Percentiles rank a stretch among this genome's conserved stretches.
phyloP scores from a whole-genome alignment of 2,888 invertebrate species.

The Litoditis marina region DNA sequence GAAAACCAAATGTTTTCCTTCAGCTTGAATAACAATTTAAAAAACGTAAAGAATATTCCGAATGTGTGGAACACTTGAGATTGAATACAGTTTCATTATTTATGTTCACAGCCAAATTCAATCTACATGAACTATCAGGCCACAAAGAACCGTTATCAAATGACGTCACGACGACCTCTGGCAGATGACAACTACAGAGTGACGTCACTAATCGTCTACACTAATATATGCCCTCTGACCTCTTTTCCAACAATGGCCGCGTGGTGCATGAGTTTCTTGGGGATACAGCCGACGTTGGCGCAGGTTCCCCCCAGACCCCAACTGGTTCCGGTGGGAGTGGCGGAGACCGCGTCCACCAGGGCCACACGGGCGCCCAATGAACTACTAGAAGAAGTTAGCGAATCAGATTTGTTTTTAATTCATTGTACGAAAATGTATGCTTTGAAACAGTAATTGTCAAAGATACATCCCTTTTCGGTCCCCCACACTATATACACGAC shows the following conservation, averaged over 20 bases:
- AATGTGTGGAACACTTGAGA: too few species aligned
- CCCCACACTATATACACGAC: too few species aligned
- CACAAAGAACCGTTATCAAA: too few species aligned
- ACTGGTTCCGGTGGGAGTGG: slow-evolving; percentile 74
- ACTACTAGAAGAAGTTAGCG: slow-evolving; percentile 9
- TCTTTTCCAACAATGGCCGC: slow-evolving; percentile 77
- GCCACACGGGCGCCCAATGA: slow-evolving; percentile 67
- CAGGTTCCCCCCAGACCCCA: slow-evolving; percentile 95
- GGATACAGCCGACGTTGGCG: slow-evolving; percentile 86
- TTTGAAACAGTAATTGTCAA: neutral
- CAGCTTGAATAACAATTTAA: too few species aligned
- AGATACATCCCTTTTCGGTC: neutral
- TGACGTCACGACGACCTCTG: too few species aligned
- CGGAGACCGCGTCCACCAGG: slow-evolving; percentile 69
- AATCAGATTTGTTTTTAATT: neutral
- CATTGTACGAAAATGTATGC: neutral
- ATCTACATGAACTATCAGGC: too few species aligned
- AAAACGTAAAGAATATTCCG: too few species aligned
- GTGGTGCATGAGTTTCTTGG: slow-evolving; percentile 90
- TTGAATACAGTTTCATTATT: too few species aligned
- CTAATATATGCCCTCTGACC: slow-evolving; percentile 21
- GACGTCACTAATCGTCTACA: too few species aligned
- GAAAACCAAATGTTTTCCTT: too few species aligned
- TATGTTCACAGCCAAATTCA: too few species aligned
- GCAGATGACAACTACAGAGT: too few species aligned